Conservation (phyloP, 1,140 invertebrate species). For the Maconellicoccus hirsutus region DNA sequence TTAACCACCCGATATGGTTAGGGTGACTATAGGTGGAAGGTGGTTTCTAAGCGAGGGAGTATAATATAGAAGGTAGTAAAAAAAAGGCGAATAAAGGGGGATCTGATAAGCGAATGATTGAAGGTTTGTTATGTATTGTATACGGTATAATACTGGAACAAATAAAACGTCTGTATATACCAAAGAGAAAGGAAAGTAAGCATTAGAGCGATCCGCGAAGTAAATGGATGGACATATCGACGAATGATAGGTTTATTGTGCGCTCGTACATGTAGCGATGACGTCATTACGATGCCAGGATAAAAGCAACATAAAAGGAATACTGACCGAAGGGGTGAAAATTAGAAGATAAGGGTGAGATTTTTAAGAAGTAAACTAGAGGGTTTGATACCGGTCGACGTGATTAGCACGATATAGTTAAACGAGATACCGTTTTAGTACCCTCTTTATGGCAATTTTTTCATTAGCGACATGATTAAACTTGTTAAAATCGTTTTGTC, state of each 20-base stretch:
- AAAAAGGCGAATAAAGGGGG: too few relatives aligned
- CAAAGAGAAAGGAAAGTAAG: background rate
- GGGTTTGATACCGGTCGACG: background rate
- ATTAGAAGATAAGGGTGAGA: conserved; percentile 4
- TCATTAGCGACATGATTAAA: background rate
- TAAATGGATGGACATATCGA: background rate
- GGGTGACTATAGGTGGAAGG: too few relatives aligned
- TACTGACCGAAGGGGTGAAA: background rate
- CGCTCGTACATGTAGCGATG: background rate
- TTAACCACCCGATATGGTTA: too few relatives aligned
- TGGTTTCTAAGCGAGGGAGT: too few relatives aligned
- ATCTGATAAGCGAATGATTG: background rate
- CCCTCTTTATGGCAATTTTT: background rate
- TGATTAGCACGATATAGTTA: background rate
- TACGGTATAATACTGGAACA: background rate
- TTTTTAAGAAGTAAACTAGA: background rate
- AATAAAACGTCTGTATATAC: background rate
- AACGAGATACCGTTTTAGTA: too few relatives aligned
- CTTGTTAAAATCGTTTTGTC: background rate
- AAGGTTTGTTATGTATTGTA: conserved; percentile 1
- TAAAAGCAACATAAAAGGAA: background rate
- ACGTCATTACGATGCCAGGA: background rate
- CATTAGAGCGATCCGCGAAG: too few relatives aligned
- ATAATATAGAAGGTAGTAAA: too few relatives aligned
- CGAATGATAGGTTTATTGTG: background rate